A percentile compares a stretch with the other conserved stretches of the same genome.
Conservation (phyloP, 2,113 vertebrate genomes). For the Prunella fulvescens region DNA sequence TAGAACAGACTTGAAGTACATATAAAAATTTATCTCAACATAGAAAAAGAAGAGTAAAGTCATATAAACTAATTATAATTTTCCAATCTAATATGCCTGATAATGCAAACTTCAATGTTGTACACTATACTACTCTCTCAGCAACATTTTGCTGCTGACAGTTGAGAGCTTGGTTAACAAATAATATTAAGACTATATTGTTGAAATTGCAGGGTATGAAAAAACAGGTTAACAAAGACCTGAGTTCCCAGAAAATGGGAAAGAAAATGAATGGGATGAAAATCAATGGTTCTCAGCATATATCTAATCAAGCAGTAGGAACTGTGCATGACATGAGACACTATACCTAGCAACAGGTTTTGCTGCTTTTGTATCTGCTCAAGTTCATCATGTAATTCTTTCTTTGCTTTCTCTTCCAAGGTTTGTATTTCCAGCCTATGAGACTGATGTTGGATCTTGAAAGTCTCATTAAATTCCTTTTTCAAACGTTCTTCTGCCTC, state of each 20-base stretch:
- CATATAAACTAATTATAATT: not conserved
- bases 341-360: conserved; percentile 82
- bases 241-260: not conserved
- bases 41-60: not conserved
- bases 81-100: not conserved
- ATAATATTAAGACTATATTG: not conserved
- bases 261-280: not conserved
- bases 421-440: conserved; percentile 78
- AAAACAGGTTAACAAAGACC: not conserved
- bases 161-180: not conserved
- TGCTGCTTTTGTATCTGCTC: conserved; percentile 82
- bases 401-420: conserved; percentile 80
- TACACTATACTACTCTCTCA: not conserved
- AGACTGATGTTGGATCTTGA: conserved; percentile 75
- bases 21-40: not conserved
- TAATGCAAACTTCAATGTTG: not conserved
- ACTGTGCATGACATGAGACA: not conserved
- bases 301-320: not conserved
- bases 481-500: conserved; percentile 67
- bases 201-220: not conserved
- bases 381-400: conserved; percentile 81
- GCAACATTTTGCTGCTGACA: not conserved
- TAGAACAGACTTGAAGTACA: not conserved
- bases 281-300: not conserved
- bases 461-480: conserved; percentile 63